Evolutionary conservation across 2,888 invertebrate species (phyloP).

Genomic region (Hecatera dysodea): DNA sequence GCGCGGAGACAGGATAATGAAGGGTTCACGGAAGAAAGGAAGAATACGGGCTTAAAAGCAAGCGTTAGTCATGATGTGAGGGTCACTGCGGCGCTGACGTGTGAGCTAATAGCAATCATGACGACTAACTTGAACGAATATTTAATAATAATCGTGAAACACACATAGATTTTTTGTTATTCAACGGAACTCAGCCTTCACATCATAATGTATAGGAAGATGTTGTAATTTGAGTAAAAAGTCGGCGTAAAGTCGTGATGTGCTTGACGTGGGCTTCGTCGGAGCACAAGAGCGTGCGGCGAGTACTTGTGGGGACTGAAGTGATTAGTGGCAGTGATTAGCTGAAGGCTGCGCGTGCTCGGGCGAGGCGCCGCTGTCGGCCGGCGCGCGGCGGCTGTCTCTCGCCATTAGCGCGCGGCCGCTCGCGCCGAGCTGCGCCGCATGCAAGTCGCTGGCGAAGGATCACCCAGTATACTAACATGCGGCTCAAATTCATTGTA

Average conservation of each 20-base stretch:
- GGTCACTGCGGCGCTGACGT: not conserved
- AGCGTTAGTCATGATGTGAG: not conserved
- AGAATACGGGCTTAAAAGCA: not conserved
- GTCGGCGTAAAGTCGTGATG: conserved; percentile 34
- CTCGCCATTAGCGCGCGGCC: not conserved
- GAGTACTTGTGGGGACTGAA: not conserved
- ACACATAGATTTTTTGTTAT: conserved; percentile 14
- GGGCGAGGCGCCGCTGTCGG: not conserved
- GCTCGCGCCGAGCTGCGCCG: not conserved
- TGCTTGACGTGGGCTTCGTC: conserved; percentile 9
- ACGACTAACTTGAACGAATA: not conserved
- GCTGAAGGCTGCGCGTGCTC: conserved; percentile 46
- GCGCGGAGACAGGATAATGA: not conserved
- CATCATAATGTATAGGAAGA: conserved; percentile 24
- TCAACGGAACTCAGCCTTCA: conserved; percentile 34
- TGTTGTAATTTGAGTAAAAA: conserved; percentile 42
- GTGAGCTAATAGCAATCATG: conserved; percentile 9
- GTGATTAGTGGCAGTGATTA: conserved; percentile 18
- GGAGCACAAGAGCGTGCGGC: conserved; percentile 7
- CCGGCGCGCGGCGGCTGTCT: conserved; percentile 3
- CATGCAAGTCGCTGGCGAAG: not conserved
- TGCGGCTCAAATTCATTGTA: not conserved
- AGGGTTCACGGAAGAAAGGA: not conserved
- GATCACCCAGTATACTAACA: not conserved
- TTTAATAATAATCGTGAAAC: conserved; percentile 21